A percentile compares a stretch with the other conserved stretches of the same genome.
Evolutionary conservation across 2,888 invertebrate species (phyloP).

Genomic region (Trissoscelio sp.): DNA sequence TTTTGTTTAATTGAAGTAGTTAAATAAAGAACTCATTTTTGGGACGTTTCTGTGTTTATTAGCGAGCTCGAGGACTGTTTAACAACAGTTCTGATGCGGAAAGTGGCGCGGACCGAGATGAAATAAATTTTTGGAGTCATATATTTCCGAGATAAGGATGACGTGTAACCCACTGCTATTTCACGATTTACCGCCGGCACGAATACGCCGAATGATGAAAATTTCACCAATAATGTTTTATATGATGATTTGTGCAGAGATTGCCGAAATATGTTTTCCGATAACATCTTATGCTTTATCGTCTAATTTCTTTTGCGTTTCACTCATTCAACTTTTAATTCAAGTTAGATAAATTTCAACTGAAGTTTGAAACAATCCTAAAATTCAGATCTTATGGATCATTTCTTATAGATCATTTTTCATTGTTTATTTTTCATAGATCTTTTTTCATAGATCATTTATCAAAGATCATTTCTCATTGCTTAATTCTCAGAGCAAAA

Average conservation of each 20-base stretch:
- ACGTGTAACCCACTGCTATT: slow-evolving; percentile 65
- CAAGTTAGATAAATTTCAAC: no score
- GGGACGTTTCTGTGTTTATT: slow-evolving; percentile 25
- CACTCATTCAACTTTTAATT: no score
- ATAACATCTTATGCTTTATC: slow-evolving; percentile 4
- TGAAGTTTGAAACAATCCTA: no score
- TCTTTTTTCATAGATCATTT: no score
- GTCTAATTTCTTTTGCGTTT: no score
- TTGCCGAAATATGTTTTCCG: slow-evolving; percentile 36
- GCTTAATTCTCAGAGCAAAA: no score
- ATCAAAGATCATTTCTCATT: no score
- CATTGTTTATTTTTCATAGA: no score
- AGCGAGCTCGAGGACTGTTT: slow-evolving; percentile 30
- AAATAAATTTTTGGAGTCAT: slow-evolving; percentile 64
- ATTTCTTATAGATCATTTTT: no score
- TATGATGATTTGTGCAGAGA: slow-evolving; percentile 47
- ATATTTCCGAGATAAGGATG: slow-evolving; percentile 67
- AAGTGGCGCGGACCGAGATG: slow-evolving; percentile 43
- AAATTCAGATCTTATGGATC: no score
- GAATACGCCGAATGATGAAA: slow-evolving; percentile 60
- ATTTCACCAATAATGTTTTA: slow-evolving; percentile 61
- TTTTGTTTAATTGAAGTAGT: no score
- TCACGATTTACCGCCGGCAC: slow-evolving; percentile 64
- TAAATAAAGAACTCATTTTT: no score
- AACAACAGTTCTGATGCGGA: slow-evolving; percentile 44